Evolutionary conservation across 2,113 vertebrate genomes (phyloP).

Genomic region (Taxidea taxus): DNA sequence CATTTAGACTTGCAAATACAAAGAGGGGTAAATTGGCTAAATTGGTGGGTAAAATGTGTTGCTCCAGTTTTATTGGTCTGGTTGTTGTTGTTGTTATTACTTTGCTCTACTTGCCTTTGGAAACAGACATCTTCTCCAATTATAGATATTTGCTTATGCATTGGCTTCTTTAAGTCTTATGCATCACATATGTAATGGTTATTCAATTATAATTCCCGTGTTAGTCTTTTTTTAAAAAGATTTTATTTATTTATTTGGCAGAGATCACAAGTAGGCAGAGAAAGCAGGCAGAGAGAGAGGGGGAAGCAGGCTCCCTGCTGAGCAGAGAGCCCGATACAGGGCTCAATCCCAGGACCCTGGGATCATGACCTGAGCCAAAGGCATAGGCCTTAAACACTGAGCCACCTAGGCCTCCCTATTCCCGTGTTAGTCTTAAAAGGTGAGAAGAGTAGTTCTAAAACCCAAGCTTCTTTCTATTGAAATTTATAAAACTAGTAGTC

Average conservation of each 20-base stretch:
- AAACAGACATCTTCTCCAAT: background rate
- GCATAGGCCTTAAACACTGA: too few species aligned
- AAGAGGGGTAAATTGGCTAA: background rate
- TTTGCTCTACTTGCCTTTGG: background rate
- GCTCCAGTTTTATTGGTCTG: background rate
- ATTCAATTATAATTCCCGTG: background rate
- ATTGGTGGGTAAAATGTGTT: background rate
- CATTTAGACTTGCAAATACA: background rate
- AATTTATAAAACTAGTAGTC: constrained; percentile 4
- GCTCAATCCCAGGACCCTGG: too few species aligned
- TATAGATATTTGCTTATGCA: background rate
- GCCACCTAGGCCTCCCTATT: too few species aligned
- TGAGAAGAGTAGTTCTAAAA: background rate
- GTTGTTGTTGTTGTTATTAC: background rate
- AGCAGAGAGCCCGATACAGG: too few species aligned
- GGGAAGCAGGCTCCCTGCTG: too few species aligned
- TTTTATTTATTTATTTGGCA: too few species aligned
- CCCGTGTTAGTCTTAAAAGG: background rate
- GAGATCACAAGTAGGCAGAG: too few species aligned
- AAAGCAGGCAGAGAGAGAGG: too few species aligned
- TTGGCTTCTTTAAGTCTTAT: background rate
- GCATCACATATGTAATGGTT: background rate
- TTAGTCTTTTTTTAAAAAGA: too few species aligned
- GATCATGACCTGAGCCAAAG: too few species aligned
- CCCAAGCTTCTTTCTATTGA: background rate